Conservation (phyloP, 1,140 invertebrate genomes). For the Camponotus vicinus region DNA sequence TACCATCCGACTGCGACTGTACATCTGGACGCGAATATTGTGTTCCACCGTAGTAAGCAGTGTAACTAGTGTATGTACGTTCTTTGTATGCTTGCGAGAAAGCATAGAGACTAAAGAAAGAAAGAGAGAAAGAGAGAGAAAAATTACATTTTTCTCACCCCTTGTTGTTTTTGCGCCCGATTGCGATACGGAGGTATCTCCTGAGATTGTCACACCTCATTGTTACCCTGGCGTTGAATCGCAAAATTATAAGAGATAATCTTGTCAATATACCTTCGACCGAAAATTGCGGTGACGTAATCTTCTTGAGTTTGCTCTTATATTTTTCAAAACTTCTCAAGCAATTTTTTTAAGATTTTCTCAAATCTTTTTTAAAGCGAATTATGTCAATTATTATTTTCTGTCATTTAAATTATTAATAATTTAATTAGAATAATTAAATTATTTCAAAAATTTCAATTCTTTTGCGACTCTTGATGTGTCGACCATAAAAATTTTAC, state of each 20-base stretch:
- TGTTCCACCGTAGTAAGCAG: conserved; percentile 9
- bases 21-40: conserved; percentile 31
- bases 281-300: not conserved
- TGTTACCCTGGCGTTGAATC: not conserved
- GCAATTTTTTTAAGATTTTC: not conserved
- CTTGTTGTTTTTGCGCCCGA: not conserved
- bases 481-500: too few relatives aligned
- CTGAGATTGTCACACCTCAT: not conserved
- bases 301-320: not conserved
- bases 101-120: not conserved
- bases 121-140: not conserved
- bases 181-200: not conserved
- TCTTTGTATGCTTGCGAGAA: not conserved
- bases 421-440: not conserved
- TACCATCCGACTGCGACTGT: conserved; percentile 16
- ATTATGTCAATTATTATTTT: not conserved
- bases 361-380: not conserved
- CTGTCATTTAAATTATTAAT: not conserved
- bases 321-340: not conserved
- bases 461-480: not conserved
- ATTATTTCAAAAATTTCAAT: not conserved
- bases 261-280: too few relatives aligned
- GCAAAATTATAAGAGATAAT: not conserved
- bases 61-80: not conserved
- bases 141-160: not conserved